Evolutionary conservation across 2,888 invertebrate species (phyloP).

Genomic region (Cantharis flavilabris): DNA sequence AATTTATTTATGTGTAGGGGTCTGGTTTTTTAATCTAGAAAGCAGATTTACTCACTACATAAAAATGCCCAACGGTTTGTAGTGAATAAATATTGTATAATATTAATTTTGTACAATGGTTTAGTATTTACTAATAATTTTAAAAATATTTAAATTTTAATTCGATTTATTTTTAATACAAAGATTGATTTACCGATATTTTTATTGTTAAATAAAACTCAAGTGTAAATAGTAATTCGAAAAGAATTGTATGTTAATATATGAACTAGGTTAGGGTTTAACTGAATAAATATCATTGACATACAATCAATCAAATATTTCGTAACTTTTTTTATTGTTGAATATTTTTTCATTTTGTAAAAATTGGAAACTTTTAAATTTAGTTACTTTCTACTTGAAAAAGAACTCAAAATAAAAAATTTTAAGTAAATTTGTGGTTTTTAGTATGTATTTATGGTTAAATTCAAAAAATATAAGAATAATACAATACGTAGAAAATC

Average conservation of each 20-base stretch:
- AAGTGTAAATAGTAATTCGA: neutral
- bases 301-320: neutral
- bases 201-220: neutral
- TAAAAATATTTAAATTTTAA: neutral
- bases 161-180: neutral
- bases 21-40: too few relatives aligned
- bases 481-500: too few relatives aligned
- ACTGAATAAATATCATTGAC: constrained; percentile 1
- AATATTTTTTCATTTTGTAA: neutral
- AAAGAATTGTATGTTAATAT: constrained; percentile 2
- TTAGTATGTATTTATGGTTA: too few relatives aligned
- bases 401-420: too few relatives aligned
- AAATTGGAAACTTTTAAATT: neutral
- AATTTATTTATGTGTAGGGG: too few relatives aligned
- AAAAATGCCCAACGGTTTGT: neutral
- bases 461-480: too few relatives aligned
- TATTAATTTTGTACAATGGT: neutral
- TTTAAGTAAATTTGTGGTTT: too few relatives aligned
- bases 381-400: too few relatives aligned
- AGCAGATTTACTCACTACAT: too few relatives aligned
- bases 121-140: neutral
- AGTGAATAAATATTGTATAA: neutral
- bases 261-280: constrained; percentile 4
- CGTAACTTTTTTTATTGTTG: neutral
- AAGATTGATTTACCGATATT: neutral